Evolutionary conservation across 92 coral and sea anemone species (phyloP).

Genomic region (Parazoanthus darwini): DNA sequence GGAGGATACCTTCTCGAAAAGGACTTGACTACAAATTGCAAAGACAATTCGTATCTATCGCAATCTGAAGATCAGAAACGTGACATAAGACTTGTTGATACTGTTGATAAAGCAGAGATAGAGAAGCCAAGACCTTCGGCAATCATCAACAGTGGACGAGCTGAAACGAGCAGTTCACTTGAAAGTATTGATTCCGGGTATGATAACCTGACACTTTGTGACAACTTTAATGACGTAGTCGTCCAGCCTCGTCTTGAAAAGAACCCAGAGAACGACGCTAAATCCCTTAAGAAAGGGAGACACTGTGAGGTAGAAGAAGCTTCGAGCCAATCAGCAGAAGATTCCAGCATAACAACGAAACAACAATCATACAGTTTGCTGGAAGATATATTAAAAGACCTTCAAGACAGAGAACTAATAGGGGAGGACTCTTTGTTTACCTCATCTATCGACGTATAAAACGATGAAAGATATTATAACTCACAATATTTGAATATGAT

Average conservation of each 20-base stretch:
- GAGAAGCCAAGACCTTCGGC: not conserved
- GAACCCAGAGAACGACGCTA: not conserved
- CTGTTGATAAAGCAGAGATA: not conserved
- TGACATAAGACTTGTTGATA: not conserved
- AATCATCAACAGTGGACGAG: not conserved
- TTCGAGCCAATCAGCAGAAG: not conserved
- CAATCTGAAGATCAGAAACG: not conserved
- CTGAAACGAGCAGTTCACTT: not conserved
- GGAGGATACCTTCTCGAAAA: no score
- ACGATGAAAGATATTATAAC: no score
- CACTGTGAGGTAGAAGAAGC: not conserved
- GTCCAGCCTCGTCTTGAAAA: not conserved
- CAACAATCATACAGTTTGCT: not conserved
- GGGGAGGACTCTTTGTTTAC: not conserved
- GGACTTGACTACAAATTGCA: no score
- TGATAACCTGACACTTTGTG: constrained; percentile 35
- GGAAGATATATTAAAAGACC: constrained; percentile 22
- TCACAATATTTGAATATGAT: no score
- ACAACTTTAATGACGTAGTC: not conserved
- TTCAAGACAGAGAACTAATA: not conserved
- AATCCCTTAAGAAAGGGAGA: not conserved
- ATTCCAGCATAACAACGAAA: not conserved
- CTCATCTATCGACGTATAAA: no score
- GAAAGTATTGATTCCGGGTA: constrained; percentile 31
- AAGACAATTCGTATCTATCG: not conserved